Evolutionary conservation across 2,113 vertebrate species (phyloP), one percentile per base, ranked within the genome.

Genomic region (Podarcis cretensis): DNA sequence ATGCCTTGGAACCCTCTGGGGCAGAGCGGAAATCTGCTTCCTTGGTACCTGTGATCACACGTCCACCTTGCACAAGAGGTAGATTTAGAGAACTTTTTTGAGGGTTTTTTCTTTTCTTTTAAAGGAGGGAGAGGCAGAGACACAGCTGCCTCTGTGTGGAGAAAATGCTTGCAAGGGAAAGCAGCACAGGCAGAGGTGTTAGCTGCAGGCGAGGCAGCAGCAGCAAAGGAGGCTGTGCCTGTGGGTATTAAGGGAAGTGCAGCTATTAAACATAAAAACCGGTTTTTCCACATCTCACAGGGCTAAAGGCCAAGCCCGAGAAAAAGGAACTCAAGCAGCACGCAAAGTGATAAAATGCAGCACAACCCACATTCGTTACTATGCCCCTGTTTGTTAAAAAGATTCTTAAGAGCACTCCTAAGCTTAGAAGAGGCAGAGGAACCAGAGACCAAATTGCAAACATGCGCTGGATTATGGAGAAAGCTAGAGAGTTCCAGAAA

Each of bases 231-330:
- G 88, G 82, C 84, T 81, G 86, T 82, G 84, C 85, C 90, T 84
- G 92, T 94, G 94, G 93, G 92, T 92, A 94, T 91, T 91, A 92
- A 92, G 93, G 94, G 95, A 96, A 95, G 93, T 95, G 57, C 95
- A 93, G 94, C 88, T 94, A 92, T 94, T 95, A 96, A 95, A 95
- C 95, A 94, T 95, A 92, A 91, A 54, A 96, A 96, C 96, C 94
- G 95, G 96, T 96, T 96, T 94, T 95, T 95, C 96, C 87, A 91
- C 95, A 95, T 95, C 95, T 95, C 93, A 93, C 25, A 81, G 30
- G 23, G 90, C 83, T 87, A 94, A 90, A 92, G 93, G 95, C 93
- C 88, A 85, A 89, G 73, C 75, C n/a, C 9, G 74, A 92, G 92
- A 92, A 94, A 95, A 94, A 93, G 86, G 88, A 87, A 82, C 0